Evolutionary conservation across 2,888 invertebrate species (phyloP).

Genomic region (Yponomeuta plumbellus): DNA sequence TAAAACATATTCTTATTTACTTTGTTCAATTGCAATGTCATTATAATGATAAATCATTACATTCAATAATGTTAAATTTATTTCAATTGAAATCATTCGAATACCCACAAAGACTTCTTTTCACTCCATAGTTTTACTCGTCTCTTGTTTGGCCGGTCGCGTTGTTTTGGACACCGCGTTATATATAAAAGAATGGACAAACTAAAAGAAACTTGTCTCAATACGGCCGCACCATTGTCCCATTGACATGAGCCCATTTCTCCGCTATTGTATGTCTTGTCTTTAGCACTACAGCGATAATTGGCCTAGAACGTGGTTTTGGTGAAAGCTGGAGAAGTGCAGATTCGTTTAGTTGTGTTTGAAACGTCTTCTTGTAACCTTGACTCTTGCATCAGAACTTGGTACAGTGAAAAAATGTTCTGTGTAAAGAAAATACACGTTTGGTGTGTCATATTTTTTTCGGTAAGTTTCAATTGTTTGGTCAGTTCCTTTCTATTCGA

Average conservation of each 20-base stretch:
- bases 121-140: not conserved
- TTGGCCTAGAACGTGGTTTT: conserved; percentile 42
- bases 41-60: no score
- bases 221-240: conserved; percentile 37
- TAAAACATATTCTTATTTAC: no score
- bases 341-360: conserved; percentile 44
- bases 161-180: not conserved
- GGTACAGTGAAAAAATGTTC: not conserved
- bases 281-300: conserved; percentile 57
- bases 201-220: not conserved
- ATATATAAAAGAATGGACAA: not conserved
- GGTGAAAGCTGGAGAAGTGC: conserved; percentile 38
- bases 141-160: not conserved
- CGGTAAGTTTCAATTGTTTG: conserved; percentile 4
- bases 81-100: no score
- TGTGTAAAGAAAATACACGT: not conserved
- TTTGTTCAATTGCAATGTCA: no score
- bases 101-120: not conserved
- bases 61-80: no score
- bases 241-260: conserved; percentile 49
- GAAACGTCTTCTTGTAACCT: conserved; percentile 32
- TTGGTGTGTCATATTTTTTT: not conserved
- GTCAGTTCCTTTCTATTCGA: not conserved
- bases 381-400: conserved; percentile 23
- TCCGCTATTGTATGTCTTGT: conserved; percentile 29